Conservation (phyloP, 2,113 vertebrate genomes). For the Carollia perspicillata region DNA sequence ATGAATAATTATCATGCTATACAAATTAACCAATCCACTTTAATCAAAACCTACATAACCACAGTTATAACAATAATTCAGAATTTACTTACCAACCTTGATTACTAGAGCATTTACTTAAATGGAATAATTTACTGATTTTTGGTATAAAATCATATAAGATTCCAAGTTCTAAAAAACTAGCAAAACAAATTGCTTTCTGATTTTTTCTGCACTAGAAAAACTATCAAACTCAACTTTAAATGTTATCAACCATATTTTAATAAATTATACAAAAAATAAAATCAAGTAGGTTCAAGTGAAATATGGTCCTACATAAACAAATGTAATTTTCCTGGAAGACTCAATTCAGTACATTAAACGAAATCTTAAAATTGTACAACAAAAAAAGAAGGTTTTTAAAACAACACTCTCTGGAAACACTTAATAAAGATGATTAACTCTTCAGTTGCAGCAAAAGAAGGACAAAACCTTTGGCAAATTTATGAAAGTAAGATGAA, state of each 20-base stretch:
- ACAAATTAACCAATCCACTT: background rate
- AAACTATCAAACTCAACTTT: background rate
- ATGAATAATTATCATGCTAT: background rate
- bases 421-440: slow-evolving; percentile 48
- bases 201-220: slow-evolving; percentile 12
- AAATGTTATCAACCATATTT: slow-evolving; percentile 34
- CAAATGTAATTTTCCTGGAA: slow-evolving; percentile 44
- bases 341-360: slow-evolving; percentile 13
- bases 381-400: slow-evolving; percentile 7
- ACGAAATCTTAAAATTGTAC: slow-evolving; percentile 47
- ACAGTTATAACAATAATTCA: background rate
- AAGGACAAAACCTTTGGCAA: background rate
- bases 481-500: slow-evolving; percentile 15
- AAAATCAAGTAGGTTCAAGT: slow-evolving; percentile 27
- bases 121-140: background rate
- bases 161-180: background rate
- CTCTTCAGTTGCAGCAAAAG: background rate
- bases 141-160: slow-evolving; percentile 23
- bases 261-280: slow-evolving; percentile 14
- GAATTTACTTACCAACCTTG: background rate
- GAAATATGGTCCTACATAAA: slow-evolving; percentile 28
- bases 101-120: background rate
- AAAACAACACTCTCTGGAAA: slow-evolving; percentile 27
- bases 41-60: background rate
- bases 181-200: background rate